Evolutionary conservation across 2,797 vertebrate species (phyloP).

Genomic region (Echiichthys vipera): DNA sequence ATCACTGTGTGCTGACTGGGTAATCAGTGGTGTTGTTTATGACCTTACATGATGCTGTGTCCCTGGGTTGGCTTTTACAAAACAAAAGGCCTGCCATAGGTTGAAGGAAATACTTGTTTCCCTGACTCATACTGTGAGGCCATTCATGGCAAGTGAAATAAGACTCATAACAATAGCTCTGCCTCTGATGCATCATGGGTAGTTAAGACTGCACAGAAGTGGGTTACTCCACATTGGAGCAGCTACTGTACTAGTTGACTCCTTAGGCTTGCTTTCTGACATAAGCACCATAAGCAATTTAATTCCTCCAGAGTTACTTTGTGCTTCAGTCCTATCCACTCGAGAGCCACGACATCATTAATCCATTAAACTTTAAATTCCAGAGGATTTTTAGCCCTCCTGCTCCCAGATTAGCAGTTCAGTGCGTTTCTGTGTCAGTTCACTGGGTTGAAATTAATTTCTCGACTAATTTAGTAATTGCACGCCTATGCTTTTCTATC

Average conservation of each 20-base stretch:
- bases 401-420: slow-evolving; percentile 80
- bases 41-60: slow-evolving; percentile 8
- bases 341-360: slow-evolving; percentile 80
- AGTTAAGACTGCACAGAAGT: slow-evolving; percentile 25
- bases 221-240: slow-evolving; percentile 19
- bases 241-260: slow-evolving; percentile 25
- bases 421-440: slow-evolving; percentile 83
- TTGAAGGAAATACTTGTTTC: slow-evolving; percentile 1
- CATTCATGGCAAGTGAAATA: slow-evolving; percentile 9
- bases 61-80: slow-evolving; percentile 22
- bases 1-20: slow-evolving; percentile 14
- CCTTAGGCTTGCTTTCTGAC: slow-evolving; percentile 39
- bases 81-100: slow-evolving; percentile 4
- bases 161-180: slow-evolving; percentile 19
- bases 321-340: slow-evolving; percentile 65
- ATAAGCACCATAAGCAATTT: slow-evolving; percentile 59
- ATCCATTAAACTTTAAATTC: slow-evolving; percentile 84
- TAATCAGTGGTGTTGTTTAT: slow-evolving; percentile 16
- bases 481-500: slow-evolving; percentile 71
- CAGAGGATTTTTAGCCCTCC: slow-evolving; percentile 71
- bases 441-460: slow-evolving; percentile 82
- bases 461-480: slow-evolving; percentile 82
- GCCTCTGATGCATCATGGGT: slow-evolving; percentile 36
- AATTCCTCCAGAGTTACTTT: slow-evolving; percentile 70
- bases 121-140: not conserved